These are phyloP conservation scores for Listronotus oregonensis DNA, from an alignment of 1,140 invertebrate species.

Conservation along the genomic window DNA sequence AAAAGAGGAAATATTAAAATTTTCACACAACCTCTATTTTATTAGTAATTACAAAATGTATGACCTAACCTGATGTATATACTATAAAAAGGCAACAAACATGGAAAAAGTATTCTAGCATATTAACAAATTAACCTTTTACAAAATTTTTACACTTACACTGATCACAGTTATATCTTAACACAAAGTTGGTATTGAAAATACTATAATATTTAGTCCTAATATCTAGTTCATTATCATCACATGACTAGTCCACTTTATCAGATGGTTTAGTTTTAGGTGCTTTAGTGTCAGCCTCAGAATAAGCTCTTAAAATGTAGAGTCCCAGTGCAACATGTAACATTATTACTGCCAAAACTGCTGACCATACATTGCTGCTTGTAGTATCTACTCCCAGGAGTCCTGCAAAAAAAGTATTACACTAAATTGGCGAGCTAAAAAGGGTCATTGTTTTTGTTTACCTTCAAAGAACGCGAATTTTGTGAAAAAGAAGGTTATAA, in stretches of 20 bases:
- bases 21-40: too few relatives aligned
- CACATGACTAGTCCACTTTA: constrained; percentile 47
- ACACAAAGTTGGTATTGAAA: not conserved
- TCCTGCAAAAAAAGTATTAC: constrained; percentile 54
- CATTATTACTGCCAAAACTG: constrained; percentile 70
- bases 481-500: constrained; percentile 64
- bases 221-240: not conserved
- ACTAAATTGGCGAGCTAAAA: not conserved
- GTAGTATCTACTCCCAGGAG: constrained; percentile 63
- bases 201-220: not conserved
- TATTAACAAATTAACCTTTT: too few relatives aligned
- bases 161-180: not conserved
- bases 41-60: too few relatives aligned
- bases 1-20: too few relatives aligned
- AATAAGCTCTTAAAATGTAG: constrained; percentile 78
- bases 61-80: too few relatives aligned
- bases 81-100: too few relatives aligned
- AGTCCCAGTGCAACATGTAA: constrained; percentile 75
- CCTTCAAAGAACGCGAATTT: constrained; percentile 66
- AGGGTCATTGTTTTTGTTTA: constrained; percentile 38
- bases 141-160: not conserved
- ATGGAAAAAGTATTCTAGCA: too few relatives aligned
- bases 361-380: constrained; percentile 74
- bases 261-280: constrained; percentile 42
- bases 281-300: constrained; percentile 54